Evolutionary conservation across 2,113 vertebrate genomes (phyloP), one percentile per base, ranked within the genome.

Genomic region (Lepisosteus osseus): DNA sequence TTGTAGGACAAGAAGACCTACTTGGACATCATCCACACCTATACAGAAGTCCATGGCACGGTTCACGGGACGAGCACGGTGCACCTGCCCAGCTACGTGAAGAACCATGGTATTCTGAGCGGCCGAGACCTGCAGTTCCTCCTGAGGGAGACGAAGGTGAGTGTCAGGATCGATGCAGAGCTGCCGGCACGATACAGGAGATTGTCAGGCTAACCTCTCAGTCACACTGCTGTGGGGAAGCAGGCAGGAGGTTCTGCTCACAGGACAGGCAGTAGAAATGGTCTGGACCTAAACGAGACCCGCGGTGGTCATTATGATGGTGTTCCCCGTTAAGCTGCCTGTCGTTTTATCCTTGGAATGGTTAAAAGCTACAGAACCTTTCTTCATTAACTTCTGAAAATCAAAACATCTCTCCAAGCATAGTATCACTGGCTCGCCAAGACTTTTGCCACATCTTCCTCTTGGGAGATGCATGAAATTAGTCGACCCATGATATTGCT

Each of bases 81-180:
- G 71, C 93, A 99, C 77, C 94, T 99, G 75, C 97, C 97, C 0
- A 84, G 88, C 79, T 99, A 98, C 0, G 96, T 99, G 0, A 96
- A 94, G 85, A 99, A 99, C 84, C 97, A 99, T 0, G 97, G 97
- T 6, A 99, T 99, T 77, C 93, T 99, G 83, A 99, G 97, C 0
- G 97, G 97, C 15, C 80, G 97, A 0, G 97, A 99, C 85, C 86
- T 99, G 74, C 97, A 99, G 76, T 97, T 99, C 82, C 95, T 99
- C 0, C 94, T 99, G 54, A 84, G 97, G 41, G 95, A 99, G 89
- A 98, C 96, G 68, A 94, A 95, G 82, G 95, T 95, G 77, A 83
- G 84, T 72, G 77, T 42, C 11, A 3, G 29, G 5, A 88, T 61
- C 17, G 14, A 15, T 61, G 14, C 17, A 61, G 13, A 61, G 17